Base-by-base conservation (phyloP, 2,113 vertebrate genomes). In the Petroica traversi region DNA sequence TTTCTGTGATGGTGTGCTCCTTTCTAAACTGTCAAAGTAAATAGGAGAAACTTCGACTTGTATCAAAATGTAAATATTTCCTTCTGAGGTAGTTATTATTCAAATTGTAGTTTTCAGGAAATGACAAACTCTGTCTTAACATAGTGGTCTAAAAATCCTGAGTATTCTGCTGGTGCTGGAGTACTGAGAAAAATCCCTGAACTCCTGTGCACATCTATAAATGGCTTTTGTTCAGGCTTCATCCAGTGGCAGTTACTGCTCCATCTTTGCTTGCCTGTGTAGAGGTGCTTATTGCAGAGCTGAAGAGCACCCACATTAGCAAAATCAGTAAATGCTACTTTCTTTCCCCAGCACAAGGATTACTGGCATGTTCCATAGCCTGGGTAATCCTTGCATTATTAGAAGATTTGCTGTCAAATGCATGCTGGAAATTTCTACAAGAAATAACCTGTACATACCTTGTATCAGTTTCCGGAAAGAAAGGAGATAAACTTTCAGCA, bases 221-320 rank as follows among this genome's bases (percentile, higher is more conserved):
- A 23, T 17, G 61, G 6, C 40, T 7, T 2, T 64, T 66, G 22
- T 11, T 36, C 36, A 57, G 40, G 17, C 19, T 81, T 45, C 59
- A 49, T 13, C 20, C 18, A 11, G 52, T 62, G 18, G 15, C 38
- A 49, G 15, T 72, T 72, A 28, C 3, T 82, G 58, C 58, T 91
- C 14, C 0, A 0, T 73, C 67, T 43, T 48, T 48, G 28, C 29
- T 58, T 85, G 66, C n/a, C 26, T 3, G 0, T 19, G 14, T 79
- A 46, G 75, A 78, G 46, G 17, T 79, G 63, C 43, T 73, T 48
- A 16, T 45, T 5, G 5, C 51, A 62, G 46, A 85, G 57, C 46
- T 84, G 83, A 12, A 7, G 5, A 20, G 19, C 31, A 59, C 73
- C 26, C 49, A 33, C 12, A 6, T 40, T 16, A 62, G 23, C 41